Percentiles rank a stretch among this genome's conserved stretches.
Conservation (phyloP, 1,140 invertebrate genomes). For the Aleiodes sp. region DNA sequence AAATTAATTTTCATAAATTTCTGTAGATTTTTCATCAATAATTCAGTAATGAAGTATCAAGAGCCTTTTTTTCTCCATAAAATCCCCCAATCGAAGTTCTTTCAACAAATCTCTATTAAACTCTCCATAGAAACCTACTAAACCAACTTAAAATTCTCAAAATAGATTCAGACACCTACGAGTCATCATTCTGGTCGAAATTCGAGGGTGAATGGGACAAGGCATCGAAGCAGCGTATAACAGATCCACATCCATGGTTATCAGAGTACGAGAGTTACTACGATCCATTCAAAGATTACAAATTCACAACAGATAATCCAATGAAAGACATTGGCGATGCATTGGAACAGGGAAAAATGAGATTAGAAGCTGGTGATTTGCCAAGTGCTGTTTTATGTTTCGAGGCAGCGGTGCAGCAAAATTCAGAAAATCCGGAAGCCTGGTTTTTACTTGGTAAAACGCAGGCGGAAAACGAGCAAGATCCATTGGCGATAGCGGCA, state of each 20-base stretch:
- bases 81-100: too few relatives aligned
- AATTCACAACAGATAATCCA: constrained; percentile 87
- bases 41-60: too few relatives aligned
- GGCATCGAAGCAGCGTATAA: constrained; percentile 66
- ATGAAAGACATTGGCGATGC: constrained; percentile 84
- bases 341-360: constrained; percentile 85
- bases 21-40: too few relatives aligned
- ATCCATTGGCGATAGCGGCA: constrained; percentile 88
- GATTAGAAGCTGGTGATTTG: constrained; percentile 86
- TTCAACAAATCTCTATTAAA: too few relatives aligned
- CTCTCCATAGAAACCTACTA: too few relatives aligned
- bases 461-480: constrained; percentile 92
- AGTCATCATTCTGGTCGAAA: constrained; percentile 78
- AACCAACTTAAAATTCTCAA: constrained; percentile 21
- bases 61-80: too few relatives aligned
- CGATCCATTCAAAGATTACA: constrained; percentile 80
- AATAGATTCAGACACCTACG: constrained; percentile 61
- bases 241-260: constrained; percentile 73
- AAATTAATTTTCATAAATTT: too few relatives aligned
- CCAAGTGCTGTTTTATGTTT: constrained; percentile 96
- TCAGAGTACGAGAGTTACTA: constrained; percentile 72
- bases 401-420: constrained; percentile 92
- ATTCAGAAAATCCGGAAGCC: constrained; percentile 82
- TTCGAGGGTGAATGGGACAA: constrained; percentile 83
- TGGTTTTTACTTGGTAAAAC: constrained; percentile 86